Conservation (phyloP, 2,888 invertebrate genomes). For the Hemistola chrysoprasaria region DNA sequence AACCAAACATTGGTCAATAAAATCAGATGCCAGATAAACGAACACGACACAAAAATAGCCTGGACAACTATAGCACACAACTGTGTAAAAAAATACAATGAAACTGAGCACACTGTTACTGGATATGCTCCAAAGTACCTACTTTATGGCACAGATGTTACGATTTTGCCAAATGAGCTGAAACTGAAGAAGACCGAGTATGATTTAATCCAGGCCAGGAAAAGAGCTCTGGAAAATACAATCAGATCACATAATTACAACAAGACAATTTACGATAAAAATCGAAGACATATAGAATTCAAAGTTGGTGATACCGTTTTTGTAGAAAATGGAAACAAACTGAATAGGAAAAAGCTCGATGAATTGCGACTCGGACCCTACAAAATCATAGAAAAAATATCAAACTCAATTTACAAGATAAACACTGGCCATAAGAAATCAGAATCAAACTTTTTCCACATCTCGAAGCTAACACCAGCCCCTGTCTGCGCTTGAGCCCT, state of each 20-base stretch:
- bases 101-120: conserved; percentile 39
- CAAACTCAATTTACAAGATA: conserved; percentile 34
- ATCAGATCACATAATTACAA: conserved; percentile 35
- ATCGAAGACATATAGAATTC: conserved; percentile 22
- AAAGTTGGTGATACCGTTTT: conserved; percentile 30
- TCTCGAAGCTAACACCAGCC: conserved; percentile 32
- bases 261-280: conserved; percentile 25
- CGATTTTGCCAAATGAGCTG: conserved; percentile 31
- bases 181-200: conserved; percentile 16
- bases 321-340: conserved; percentile 38
- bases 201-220: no score
- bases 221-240: conserved; percentile 32
- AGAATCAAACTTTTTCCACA: conserved; percentile 34
- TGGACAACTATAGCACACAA: conserved; percentile 40
- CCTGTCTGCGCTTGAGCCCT: background rate
- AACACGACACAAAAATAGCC: conserved; percentile 27
- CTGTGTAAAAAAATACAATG: conserved; percentile 37
- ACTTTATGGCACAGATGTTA: conserved; percentile 32
- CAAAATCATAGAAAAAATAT: conserved; percentile 31
- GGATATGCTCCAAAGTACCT: conserved; percentile 37
- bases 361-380: conserved; percentile 35
- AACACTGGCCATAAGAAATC: conserved; percentile 33
- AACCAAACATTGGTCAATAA: conserved; percentile 38
- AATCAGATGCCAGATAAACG: conserved; percentile 37
- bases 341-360: conserved; percentile 37